Conservation (phyloP, 2,888 invertebrate genomes). For the Drosophila mimica region DNA sequence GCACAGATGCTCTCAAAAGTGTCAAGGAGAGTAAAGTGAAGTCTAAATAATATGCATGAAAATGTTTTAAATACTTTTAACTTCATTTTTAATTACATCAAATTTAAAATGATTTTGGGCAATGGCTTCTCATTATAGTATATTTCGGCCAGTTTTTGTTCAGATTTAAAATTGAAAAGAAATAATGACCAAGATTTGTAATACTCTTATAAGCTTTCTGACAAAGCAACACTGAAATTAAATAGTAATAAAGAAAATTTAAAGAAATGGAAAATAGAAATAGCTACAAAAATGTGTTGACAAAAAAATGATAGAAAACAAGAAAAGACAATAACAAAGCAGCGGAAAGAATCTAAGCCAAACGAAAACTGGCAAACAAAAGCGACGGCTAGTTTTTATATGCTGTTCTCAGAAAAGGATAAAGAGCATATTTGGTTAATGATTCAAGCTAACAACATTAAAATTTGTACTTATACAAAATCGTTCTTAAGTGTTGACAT, state of each 20-base stretch:
- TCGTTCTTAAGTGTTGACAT: background rate
- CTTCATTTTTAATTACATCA: background rate
- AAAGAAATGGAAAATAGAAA: conserved; percentile 45
- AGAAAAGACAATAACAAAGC: conserved; percentile 25
- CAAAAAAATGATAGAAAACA: conserved; percentile 37
- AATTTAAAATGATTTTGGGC: background rate
- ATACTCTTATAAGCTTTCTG: conserved; percentile 13
- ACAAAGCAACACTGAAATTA: conserved; percentile 46
- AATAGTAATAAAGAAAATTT: conserved; percentile 44
- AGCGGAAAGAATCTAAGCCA: conserved; percentile 57
- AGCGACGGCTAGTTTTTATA: conserved; percentile 40
- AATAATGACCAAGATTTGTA: conserved; percentile 1
- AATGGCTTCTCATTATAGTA: background rate
- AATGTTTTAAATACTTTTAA: background rate
- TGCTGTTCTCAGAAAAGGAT: background rate
- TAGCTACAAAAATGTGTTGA: conserved; percentile 38
- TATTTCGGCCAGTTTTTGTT: background rate
- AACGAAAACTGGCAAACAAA: conserved; percentile 52
- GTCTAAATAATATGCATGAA: background rate
- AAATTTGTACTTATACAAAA: background rate
- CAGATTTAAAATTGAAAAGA: background rate
- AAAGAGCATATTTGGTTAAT: conserved; percentile 6
- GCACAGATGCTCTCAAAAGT: conserved; percentile 10
- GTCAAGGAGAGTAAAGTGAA: background rate
- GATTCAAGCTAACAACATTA: background rate